Evolutionary conservation across 2,113 vertebrate genomes (phyloP).

Genomic region (Atlantisia rogersi): DNA sequence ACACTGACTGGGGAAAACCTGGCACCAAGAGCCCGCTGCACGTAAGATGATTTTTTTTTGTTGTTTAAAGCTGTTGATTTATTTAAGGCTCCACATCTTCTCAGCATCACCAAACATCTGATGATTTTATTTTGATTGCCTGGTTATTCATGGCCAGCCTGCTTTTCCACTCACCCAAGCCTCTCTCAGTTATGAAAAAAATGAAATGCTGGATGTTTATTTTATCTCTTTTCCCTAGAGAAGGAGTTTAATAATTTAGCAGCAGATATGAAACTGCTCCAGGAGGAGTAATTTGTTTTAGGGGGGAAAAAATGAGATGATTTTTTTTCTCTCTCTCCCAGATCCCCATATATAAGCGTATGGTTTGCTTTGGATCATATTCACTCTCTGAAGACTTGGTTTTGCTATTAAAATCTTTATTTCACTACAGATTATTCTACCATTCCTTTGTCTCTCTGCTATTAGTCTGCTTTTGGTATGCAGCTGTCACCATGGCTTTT

Average conservation of each 20-base stretch:
- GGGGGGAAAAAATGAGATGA: background rate
- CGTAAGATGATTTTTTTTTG: background rate
- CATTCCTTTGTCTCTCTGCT: constrained; percentile 62
- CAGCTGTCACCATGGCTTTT: constrained; percentile 65
- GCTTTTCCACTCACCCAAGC: constrained; percentile 67
- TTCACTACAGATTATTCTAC: constrained; percentile 71
- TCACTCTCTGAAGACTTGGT: constrained; percentile 69
- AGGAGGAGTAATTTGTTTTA: background rate
- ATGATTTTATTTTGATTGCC: constrained; percentile 37
- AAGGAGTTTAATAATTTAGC: constrained; percentile 62
- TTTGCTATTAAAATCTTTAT: constrained; percentile 77
- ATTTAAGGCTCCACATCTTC: background rate
- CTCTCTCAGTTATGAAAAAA: background rate
- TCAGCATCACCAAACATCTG: constrained; percentile 25
- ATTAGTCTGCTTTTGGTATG: constrained; percentile 55
- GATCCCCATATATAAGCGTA: constrained; percentile 10
- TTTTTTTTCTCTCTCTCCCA: constrained; percentile 33
- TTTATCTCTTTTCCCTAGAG: constrained; percentile 56
- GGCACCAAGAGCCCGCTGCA: background rate
- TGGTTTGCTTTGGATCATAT: constrained; percentile 46
- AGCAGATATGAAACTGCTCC: constrained; percentile 42
- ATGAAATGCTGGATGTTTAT: constrained; percentile 59
- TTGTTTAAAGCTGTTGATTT: background rate
- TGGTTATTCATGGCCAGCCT: background rate
- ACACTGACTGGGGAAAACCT: background rate